Conservation (phyloP, 1,140 invertebrate genomes). For the Babylonia areolata region DNA sequence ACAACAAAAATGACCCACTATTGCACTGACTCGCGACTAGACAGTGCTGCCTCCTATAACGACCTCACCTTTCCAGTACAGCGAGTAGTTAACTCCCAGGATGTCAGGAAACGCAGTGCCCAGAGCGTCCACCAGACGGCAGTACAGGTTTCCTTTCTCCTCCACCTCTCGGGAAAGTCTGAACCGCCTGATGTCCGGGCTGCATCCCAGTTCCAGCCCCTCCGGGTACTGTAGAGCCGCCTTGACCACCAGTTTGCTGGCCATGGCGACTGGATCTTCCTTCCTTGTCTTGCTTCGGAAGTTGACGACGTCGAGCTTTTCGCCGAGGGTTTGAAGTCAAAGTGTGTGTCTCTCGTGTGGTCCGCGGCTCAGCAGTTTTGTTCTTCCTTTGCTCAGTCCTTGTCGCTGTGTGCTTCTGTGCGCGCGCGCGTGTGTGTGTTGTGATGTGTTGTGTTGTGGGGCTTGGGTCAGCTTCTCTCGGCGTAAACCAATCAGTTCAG, state of each 20-base stretch:
- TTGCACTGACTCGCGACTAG: too few species aligned
- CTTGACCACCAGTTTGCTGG: neutral
- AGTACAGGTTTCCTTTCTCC: neutral
- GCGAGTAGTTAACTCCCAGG: neutral
- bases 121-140: neutral
- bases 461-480: too few species aligned
- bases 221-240: neutral
- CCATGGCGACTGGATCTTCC: neutral
- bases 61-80: constrained; percentile 16
- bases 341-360: neutral
- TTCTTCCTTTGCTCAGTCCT: neutral
- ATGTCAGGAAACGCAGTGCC: constrained; percentile 7
- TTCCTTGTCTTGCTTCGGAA: neutral
- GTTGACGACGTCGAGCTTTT: neutral
- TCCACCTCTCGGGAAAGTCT: neutral
- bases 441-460: too few species aligned
- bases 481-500: too few species aligned
- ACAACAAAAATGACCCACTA: too few species aligned
- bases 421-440: too few species aligned
- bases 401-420: neutral
- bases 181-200: neutral
- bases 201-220: neutral
- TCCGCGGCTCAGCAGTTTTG: neutral
- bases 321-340: neutral
- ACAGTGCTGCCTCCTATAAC: too few species aligned